A percentile compares a stretch with the other conserved stretches of the same genome.
These are phyloP conservation scores for Tachina grossa DNA, from an alignment of 2,888 invertebrate genomes.

Conservation along the genomic window DNA sequence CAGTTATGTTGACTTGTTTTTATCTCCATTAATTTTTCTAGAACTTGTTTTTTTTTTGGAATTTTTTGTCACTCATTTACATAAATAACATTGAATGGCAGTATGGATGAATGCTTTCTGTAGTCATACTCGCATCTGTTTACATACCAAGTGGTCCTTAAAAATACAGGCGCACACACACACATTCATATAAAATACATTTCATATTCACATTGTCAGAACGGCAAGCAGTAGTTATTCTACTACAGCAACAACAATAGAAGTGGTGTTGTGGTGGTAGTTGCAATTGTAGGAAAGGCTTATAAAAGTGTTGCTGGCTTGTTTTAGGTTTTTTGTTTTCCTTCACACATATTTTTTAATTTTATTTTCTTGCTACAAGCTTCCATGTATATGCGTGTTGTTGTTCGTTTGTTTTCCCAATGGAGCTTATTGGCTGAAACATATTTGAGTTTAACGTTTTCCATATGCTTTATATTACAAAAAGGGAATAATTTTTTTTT, in stretches of 20 bases:
- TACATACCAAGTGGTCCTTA: background rate
- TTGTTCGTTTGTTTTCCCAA: conserved; percentile 17
- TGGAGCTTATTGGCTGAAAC: conserved; percentile 47
- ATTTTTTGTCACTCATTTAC: conserved; percentile 55
- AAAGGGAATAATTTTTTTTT: background rate
- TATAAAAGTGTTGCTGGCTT: conserved; percentile 33
- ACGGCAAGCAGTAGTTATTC: conserved; percentile 40
- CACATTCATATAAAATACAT: background rate
- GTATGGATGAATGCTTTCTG: conserved; percentile 52
- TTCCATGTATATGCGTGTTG: background rate
- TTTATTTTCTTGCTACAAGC: conserved; percentile 15
- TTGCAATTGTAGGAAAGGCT: conserved; percentile 12
- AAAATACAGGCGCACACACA: background rate
- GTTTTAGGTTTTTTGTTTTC: background rate
- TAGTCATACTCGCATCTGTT: conserved; percentile 26
- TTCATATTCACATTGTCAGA: conserved; percentile 15
- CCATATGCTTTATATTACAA: conserved; percentile 41
- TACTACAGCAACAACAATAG: conserved; percentile 7
- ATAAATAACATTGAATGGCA: conserved; percentile 70
- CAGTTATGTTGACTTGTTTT: conserved; percentile 43
- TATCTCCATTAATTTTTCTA: background rate
- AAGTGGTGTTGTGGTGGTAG: background rate
- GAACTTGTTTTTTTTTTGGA: background rate
- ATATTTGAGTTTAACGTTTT: conserved; percentile 52
- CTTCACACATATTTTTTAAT: background rate